Base-by-base conservation (phyloP, 1,140 invertebrate species). In the Atopsyche davidsoni region DNA sequence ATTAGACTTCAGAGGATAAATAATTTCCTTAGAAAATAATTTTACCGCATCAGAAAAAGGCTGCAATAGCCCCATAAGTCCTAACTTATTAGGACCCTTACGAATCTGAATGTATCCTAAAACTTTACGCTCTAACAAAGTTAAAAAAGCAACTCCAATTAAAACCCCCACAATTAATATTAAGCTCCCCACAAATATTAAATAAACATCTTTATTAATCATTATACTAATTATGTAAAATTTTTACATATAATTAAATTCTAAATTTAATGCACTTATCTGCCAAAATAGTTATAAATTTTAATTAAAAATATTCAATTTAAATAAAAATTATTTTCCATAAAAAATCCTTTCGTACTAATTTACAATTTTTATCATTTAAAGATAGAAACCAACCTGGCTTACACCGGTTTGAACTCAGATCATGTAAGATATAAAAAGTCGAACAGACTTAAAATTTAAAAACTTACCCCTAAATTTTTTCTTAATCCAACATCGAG, bases 401-500 rank as follows among this genome's bases (percentile, higher is more conserved):
- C 47, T 50, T 21, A 50, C 38, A 22, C 38, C 38, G 39, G 38
- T 43, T 24, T 50, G 47, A 50, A 50, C 39, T 50, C 80, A 84
- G 76, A 83, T 84, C 79, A 83, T 82, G 81, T 83, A 83, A 80
- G 69, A 77, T 79, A 82, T 76, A 80, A 83, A n/a, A 75, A 73
- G 78, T 82, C 79, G 81, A 85, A 85, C 81, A 85, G 80, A 84
- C 79, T 72, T 73, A 78, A 76, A 68, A 62, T 63, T 69, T 72
- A 66, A 79, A 69, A 67, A 71, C 65, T 72, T 81, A 55, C 76
- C 73, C 70, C 68, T 70, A 74, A 70, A 67, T 64, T 78, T 73
- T 65, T 75, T 75, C 70, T 80, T 82, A 83, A 83, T 83, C 79
- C 80, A 85, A 85, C 81, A 86, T 85, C n/a, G n/a, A n/a, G n/a